A percentile compares a stretch with the other conserved stretches of the same genome.
Evolutionary conservation across 2,797 vertebrate species (phyloP).

Genomic region (Tapera naevia): DNA sequence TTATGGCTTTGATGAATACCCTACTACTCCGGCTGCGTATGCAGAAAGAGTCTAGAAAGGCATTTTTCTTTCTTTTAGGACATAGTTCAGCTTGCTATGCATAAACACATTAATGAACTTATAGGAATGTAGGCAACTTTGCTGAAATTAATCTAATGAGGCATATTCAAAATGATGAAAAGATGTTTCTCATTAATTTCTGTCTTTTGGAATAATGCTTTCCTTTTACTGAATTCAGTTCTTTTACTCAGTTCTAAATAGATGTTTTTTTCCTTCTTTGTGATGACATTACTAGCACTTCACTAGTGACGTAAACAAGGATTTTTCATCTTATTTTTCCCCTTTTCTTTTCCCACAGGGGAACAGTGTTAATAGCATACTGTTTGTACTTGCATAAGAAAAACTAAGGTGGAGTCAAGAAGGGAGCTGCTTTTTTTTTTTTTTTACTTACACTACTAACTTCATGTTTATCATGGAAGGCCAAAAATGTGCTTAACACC

Average conservation of each 20-base stretch:
- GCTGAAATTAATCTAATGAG: not conserved
- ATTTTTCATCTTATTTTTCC: not conserved
- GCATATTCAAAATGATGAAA: slow-evolving; percentile 29
- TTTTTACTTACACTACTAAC: not conserved
- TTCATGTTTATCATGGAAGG: not conserved
- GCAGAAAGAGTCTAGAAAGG: slow-evolving; percentile 22
- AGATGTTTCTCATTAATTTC: slow-evolving; percentile 5
- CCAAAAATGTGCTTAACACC: not conserved
- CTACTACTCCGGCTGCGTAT: not conserved
- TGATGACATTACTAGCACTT: not conserved
- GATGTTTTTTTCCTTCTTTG: slow-evolving; percentile 6
- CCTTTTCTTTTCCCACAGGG: not conserved
- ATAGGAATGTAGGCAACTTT: slow-evolving; percentile 9
- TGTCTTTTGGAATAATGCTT: slow-evolving; percentile 1
- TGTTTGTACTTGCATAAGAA: not conserved
- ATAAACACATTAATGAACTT: not conserved
- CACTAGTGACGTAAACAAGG: slow-evolving; percentile 6
- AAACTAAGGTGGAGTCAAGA: not conserved
- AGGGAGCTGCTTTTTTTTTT: not conserved
- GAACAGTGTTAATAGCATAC: not conserved
- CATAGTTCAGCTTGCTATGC: not conserved
- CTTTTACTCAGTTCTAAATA: slow-evolving; percentile 18
- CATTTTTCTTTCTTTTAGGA: slow-evolving; percentile 35
- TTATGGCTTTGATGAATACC: slow-evolving; percentile 13
- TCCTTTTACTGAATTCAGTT: slow-evolving; percentile 1